Evolutionary conservation across 1,140 invertebrate genomes (phyloP).

Genomic region (Apis florea): DNA sequence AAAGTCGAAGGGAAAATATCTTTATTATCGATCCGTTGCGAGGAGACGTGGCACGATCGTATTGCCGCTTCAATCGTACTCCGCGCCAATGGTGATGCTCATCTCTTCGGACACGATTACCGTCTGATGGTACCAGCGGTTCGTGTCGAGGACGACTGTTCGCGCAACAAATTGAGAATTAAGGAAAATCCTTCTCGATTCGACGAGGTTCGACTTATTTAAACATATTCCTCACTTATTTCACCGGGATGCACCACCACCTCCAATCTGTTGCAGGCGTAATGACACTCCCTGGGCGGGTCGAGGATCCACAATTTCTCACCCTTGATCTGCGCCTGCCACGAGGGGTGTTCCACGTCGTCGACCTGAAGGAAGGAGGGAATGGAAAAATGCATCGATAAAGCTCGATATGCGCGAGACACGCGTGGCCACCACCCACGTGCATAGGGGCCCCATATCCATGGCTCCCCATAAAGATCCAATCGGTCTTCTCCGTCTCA

Average conservation of each 20-base stretch:
- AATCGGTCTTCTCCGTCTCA: slow-evolving; percentile 93
- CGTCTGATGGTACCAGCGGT: slow-evolving; percentile 97
- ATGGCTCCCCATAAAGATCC: slow-evolving; percentile 97
- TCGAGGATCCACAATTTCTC: slow-evolving; percentile 92
- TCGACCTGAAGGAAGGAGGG: slow-evolving; percentile 85
- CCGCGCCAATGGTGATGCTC: slow-evolving; percentile 97
- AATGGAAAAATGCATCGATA: too few relatives aligned
- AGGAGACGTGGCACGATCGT: too few relatives aligned
- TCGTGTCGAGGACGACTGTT: slow-evolving; percentile 94
- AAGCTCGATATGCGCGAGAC: neutral
- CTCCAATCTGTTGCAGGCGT: slow-evolving; percentile 85
- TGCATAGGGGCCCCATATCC: slow-evolving; percentile 97
- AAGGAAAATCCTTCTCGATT: neutral
- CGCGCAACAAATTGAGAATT: neutral
- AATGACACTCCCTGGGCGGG: slow-evolving; percentile 93
- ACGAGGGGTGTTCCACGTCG: slow-evolving; percentile 93
- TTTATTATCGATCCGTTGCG: too few relatives aligned
- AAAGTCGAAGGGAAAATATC: too few relatives aligned
- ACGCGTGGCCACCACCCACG: slow-evolving; percentile 82
- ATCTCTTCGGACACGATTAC: slow-evolving; percentile 91
- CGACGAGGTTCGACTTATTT: too few relatives aligned
- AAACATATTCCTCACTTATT: slow-evolving; percentile 86
- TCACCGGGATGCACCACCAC: slow-evolving; percentile 91
- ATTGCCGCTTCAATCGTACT: slow-evolving; percentile 87
- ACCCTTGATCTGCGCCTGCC: slow-evolving; percentile 95